Evolutionary conservation across 2,888 invertebrate genomes (phyloP), one percentile per base, ranked within the genome.

Genomic region (Corbicula japonica): DNA sequence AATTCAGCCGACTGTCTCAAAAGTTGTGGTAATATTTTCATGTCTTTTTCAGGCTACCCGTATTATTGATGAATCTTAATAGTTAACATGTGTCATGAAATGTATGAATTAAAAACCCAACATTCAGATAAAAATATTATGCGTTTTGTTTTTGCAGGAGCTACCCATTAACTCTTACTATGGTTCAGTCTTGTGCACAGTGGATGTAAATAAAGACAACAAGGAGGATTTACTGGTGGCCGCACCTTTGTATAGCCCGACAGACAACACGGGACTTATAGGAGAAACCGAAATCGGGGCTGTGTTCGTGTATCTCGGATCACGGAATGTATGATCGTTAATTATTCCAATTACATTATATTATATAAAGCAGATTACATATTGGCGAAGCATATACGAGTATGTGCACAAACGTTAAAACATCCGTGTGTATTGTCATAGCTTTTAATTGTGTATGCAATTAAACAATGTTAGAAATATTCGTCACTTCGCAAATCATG

Each of bases 191-290:
- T 87, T 96, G 12, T 92, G 95, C 21, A 95, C 95, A 2, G 95
- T 95, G 54, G 96, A 96, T 91, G 89, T 96, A 6, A 95, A 96
- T 89, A 94, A 94, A 1, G 96, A 96, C 88, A 94, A 94, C 0
- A 93, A 94, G 15, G 95, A 95, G 77, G 96, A 96, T 87, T 92
- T 96, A 6, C 93, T 96, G 15, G 94, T 96, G 3, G 95, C 96
- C 0, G 96, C 96, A 0, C 96, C 96, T 0, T 83, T 92, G 50
- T 91, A 76, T 35, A 65, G 73, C 21, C 32, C 71, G 1, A 8
- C 52, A 12, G n/a, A 46, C 1, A 41, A 54, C 6, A 56, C 60
- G 5, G 65, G 46, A 5, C 23, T 63, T 35, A 21, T 46, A 1
- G 65, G 56, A 12, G 46, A 21, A 5, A 12, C 65, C 18, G 77